Percentiles rank a stretch among this genome's conserved stretches.
These are phyloP conservation scores for Melanotaenia duboulayi DNA, from an alignment of 2,113 vertebrate genomes.

Conservation along the genomic window DNA sequence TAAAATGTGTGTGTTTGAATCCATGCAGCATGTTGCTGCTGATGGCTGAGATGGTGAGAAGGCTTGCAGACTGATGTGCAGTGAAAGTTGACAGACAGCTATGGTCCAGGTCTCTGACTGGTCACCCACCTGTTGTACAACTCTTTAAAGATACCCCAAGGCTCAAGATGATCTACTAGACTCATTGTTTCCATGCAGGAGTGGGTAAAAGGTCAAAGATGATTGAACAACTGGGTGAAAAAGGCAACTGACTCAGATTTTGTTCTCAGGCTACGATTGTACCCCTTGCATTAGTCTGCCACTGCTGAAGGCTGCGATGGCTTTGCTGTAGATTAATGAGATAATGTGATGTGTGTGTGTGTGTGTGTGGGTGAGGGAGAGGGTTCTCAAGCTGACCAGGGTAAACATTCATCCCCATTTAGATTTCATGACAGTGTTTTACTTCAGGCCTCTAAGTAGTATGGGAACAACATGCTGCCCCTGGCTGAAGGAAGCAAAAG, in stretches of 20 bases:
- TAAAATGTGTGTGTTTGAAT: not conserved
- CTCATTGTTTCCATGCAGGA: constrained; percentile 25
- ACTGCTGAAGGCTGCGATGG: constrained; percentile 4
- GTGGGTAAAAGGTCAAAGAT: constrained; percentile 44
- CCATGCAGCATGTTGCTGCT: not conserved
- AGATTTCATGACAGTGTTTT: not conserved
- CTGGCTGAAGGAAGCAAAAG: constrained; percentile 2
- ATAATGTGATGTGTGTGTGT: too few species aligned
- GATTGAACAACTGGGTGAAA: constrained; percentile 37
- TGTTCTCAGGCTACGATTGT: constrained; percentile 6
- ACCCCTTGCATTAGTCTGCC: constrained; percentile 20
- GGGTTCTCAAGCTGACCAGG: constrained; percentile 27
- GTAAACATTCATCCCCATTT: not conserved
- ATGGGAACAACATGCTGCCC: not conserved
- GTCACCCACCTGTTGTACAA: constrained; percentile 19
- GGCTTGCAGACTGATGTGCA: not conserved
- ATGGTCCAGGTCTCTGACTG: not conserved
- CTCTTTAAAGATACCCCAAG: constrained; percentile 41
- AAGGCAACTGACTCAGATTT: constrained; percentile 6
- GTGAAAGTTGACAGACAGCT: not conserved
- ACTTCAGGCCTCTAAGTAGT: not conserved
- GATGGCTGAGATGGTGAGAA: not conserved
- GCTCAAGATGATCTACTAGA: constrained; percentile 32
- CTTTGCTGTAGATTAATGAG: constrained; percentile 29
- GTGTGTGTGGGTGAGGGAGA: too few species aligned